phyloP scores from a whole-genome alignment of 2,113 vertebrate genomes.

The Platichthys stellatus region DNA sequence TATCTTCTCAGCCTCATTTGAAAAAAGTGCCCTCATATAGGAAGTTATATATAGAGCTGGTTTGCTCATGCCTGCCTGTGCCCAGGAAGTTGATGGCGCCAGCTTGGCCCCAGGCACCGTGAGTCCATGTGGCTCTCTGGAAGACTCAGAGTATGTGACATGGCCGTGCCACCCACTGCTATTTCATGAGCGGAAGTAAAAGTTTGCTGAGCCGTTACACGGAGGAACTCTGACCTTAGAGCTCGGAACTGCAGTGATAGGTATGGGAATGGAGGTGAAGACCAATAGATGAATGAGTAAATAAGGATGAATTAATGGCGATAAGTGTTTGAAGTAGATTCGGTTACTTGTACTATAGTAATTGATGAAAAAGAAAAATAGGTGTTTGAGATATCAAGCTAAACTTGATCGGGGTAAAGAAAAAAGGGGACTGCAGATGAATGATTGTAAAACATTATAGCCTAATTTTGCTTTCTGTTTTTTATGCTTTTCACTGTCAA shows the following conservation, averaged over 20 bases:
- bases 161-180: constrained; percentile 15
- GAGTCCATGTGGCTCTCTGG: constrained; percentile 53
- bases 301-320: too few relatives aligned
- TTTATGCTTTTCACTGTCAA: too few relatives aligned
- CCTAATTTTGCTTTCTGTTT: too few relatives aligned
- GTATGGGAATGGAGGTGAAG: neutral
- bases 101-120: constrained; percentile 59
- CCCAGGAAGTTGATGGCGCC: constrained; percentile 68
- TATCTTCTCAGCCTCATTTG: constrained; percentile 63
- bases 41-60: constrained; percentile 67
- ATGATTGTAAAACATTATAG: too few relatives aligned
- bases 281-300: neutral
- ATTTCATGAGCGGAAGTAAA: constrained; percentile 31
- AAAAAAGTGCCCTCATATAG: constrained; percentile 51
- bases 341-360: too few relatives aligned
- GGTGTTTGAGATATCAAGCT: too few relatives aligned
- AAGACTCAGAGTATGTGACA: constrained; percentile 60
- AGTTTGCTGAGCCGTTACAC: constrained; percentile 17
- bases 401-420: too few relatives aligned
- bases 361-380: too few relatives aligned
- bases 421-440: too few relatives aligned
- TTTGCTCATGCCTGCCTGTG: constrained; percentile 40
- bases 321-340: too few relatives aligned
- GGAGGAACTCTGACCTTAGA: neutral
- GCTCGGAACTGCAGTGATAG: neutral